These are phyloP conservation scores for Odontomachus brunneus DNA, from an alignment of 1,140 invertebrate genomes.

Conservation along the genomic window DNA sequence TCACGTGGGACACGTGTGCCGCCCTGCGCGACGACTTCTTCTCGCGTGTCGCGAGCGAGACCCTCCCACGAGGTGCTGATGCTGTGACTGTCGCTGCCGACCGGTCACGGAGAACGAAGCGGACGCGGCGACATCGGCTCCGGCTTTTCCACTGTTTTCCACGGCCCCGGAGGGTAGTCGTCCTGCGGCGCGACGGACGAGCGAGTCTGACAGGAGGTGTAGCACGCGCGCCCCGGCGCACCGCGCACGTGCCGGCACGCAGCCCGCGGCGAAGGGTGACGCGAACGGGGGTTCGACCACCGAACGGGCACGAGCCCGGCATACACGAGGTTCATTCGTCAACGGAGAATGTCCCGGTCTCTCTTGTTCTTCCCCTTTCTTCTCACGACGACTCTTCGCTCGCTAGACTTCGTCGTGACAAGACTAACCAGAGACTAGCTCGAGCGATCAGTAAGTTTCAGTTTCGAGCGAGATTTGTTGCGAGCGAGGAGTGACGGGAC, in stretches of 20 bases:
- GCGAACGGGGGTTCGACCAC: conserved; percentile 26
- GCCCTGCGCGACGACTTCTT: not conserved
- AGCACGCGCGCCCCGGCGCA: conserved; percentile 64
- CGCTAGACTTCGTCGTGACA: too few relatives aligned
- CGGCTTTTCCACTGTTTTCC: conserved; percentile 55
- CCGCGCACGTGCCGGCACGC: conserved; percentile 65
- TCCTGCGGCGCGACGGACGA: conserved; percentile 67
- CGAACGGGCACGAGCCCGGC: not conserved
- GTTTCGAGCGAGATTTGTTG: too few relatives aligned
- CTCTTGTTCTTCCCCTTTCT: too few relatives aligned
- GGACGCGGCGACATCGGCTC: conserved; percentile 39
- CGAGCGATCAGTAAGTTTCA: too few relatives aligned
- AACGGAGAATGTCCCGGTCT: too few relatives aligned
- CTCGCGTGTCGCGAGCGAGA: not conserved
- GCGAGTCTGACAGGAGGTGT: conserved; percentile 62
- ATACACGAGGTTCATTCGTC: too few relatives aligned
- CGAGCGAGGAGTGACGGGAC: too few relatives aligned
- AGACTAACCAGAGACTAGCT: too few relatives aligned
- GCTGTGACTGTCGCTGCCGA: conserved; percentile 16
- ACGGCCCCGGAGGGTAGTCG: conserved; percentile 48
- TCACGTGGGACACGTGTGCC: not conserved
- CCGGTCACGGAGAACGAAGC: conserved; percentile 23
- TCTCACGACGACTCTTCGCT: too few relatives aligned
- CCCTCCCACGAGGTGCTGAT: not conserved
- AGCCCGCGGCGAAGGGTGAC: conserved; percentile 22